Base-by-base conservation (phyloP, 2,797 vertebrate species). In the Perodicticus potto region DNA sequence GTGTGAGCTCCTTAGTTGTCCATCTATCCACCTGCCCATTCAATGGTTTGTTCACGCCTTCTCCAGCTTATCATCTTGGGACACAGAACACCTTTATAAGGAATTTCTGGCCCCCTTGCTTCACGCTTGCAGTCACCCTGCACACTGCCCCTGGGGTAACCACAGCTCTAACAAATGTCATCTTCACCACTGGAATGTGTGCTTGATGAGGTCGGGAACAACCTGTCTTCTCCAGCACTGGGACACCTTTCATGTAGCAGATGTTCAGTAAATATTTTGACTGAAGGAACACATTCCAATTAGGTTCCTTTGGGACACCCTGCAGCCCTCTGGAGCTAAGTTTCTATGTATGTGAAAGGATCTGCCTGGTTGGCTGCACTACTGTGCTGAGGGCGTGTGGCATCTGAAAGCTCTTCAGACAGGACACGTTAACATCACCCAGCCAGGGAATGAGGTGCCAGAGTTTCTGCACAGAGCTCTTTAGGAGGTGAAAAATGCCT, bases 141-240 rank as follows among this genome's bases (percentile, higher is more conserved):
- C 0, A 1, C 4, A 0, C 61, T 3, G 2, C 45, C 77, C 7
- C 1, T 8, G 9, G 45, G 23, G 29, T 17, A 2, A 12, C 2
- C 1, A 3, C 23, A 34, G 4, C 55, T n/a, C 25, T 19, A 5
- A 72, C 9, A 45, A 22, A 23, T 69, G 37, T 32, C 37, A 6
- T 85, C 73, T 86, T 91, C 45, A 78, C 34, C 43, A 14, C 17
- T 5, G 27, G 12, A 82, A 78, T 82, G 8, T 3, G 61, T 59
- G 65, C 76, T 57, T 13, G 63, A 80, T 74, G 34, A 89, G 40
- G 25, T 53, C 72, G 72, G 20, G 27, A 32, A 59, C 40, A 61
- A 6, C 7, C 81, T 40, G 14, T 49, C 25, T 81, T 89, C 22
- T 55, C 32, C 13, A 22, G 23, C 20, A 23, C 2, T 27, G 9